Conservation (phyloP, 2,113 vertebrate genomes). For the Tragelaphus scriptus region DNA sequence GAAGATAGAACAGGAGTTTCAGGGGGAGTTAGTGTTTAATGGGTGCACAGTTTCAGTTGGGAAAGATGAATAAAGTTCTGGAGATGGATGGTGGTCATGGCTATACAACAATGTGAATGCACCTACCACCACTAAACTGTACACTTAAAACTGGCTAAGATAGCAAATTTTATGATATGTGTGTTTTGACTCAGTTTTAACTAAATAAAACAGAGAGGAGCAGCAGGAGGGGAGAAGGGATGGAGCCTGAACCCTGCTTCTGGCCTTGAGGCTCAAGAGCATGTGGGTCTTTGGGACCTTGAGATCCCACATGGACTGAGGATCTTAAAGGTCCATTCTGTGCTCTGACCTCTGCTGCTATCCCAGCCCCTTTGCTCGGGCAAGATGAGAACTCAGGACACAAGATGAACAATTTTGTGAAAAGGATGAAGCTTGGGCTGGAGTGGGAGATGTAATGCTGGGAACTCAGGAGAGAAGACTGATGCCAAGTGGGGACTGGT, state of each 20-base stretch:
- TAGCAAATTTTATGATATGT: not conserved
- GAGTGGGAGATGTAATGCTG: not conserved
- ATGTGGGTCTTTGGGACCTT: not conserved
- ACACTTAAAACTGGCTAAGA: not conserved
- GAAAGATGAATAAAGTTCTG: not conserved
- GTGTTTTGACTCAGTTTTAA: not conserved
- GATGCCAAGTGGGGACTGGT: too few species aligned
- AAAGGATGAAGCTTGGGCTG: not conserved
- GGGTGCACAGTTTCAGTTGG: not conserved
- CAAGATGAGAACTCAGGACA: not conserved
- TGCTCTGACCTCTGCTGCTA: not conserved
- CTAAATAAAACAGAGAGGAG: not conserved
- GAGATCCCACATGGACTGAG: not conserved
- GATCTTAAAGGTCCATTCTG: not conserved
- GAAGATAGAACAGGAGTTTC: too few species aligned
- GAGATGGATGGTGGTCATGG: not conserved
- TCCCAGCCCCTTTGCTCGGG: not conserved
- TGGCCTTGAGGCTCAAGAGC: not conserved
- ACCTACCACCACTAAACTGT: too few species aligned
- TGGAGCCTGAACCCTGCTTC: not conserved
- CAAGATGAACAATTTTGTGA: not conserved
- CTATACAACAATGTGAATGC: not conserved
- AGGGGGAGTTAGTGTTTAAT: not conserved
- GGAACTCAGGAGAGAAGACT: not conserved
- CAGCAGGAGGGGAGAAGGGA: not conserved